Conservation (phyloP, 1,140 invertebrate genomes). For the Hestina assimilis region DNA sequence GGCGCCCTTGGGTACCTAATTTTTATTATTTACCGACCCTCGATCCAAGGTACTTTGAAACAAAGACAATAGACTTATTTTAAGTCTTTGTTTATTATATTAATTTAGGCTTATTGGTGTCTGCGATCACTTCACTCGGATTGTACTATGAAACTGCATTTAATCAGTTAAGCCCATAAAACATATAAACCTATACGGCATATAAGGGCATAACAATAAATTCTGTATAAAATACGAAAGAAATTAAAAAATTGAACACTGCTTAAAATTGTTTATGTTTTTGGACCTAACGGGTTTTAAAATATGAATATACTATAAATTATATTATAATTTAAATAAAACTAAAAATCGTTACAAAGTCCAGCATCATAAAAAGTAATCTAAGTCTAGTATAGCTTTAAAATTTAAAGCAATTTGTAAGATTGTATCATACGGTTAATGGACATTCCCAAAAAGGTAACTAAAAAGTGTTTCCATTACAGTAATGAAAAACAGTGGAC, state of each 20-base stretch:
- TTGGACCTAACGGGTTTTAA: neutral
- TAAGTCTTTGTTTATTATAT: conserved; percentile 11
- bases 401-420: too few relatives aligned
- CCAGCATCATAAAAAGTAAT: too few relatives aligned
- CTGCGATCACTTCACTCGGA: neutral
- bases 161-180: too few relatives aligned
- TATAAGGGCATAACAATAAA: neutral
- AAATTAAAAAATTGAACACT: neutral
- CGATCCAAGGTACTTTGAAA: conserved; percentile 45
- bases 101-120: conserved; percentile 7
- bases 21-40: conserved; percentile 63
- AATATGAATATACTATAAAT: too few relatives aligned
- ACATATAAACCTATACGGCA: too few relatives aligned
- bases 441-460: too few relatives aligned
- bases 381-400: too few relatives aligned
- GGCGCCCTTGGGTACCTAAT: conserved; percentile 67
- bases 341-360: too few relatives aligned
- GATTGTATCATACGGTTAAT: too few relatives aligned
- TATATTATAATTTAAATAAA: too few relatives aligned
- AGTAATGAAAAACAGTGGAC: conserved; percentile 67
- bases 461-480: too few relatives aligned
- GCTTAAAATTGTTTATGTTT: neutral
- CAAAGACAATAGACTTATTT: conserved; percentile 18
- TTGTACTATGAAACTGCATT: neutral
- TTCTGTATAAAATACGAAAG: neutral